Conservation (phyloP, 2,888 invertebrate species). For the Lithophane leautieri region DNA sequence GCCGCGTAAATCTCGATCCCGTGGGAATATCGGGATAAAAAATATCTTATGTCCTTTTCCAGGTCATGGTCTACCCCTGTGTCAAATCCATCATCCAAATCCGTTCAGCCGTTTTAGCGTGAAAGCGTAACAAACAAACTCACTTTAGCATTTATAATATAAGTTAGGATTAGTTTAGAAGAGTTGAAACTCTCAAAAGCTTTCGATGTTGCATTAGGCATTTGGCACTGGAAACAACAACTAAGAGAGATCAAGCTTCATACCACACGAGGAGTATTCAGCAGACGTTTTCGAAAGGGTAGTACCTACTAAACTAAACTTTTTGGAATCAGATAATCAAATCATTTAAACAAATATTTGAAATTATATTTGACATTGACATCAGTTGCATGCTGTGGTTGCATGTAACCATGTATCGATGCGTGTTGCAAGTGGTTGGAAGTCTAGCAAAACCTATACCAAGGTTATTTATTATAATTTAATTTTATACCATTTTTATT, state of each 20-base stretch:
- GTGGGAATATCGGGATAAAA: no score
- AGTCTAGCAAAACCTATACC: neutral
- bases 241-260: neutral
- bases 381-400: neutral
- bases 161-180: neutral
- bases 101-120: no score
- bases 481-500: neutral
- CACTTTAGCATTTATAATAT: neutral
- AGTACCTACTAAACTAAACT: constrained; percentile 7
- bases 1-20: no score
- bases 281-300: neutral
- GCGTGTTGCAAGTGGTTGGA: neutral
- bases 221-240: neutral
- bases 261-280: neutral
- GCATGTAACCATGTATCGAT: neutral
- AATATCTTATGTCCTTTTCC: no score
- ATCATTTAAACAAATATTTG: neutral
- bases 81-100: no score
- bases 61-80: no score
- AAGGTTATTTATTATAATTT: no score
- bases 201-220: neutral
- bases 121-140: no score
- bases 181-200: neutral
- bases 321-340: constrained; percentile 1
- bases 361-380: neutral